Conservation (phyloP, 2,888 invertebrate species). For the Hermaeophaga mercurialis region DNA sequence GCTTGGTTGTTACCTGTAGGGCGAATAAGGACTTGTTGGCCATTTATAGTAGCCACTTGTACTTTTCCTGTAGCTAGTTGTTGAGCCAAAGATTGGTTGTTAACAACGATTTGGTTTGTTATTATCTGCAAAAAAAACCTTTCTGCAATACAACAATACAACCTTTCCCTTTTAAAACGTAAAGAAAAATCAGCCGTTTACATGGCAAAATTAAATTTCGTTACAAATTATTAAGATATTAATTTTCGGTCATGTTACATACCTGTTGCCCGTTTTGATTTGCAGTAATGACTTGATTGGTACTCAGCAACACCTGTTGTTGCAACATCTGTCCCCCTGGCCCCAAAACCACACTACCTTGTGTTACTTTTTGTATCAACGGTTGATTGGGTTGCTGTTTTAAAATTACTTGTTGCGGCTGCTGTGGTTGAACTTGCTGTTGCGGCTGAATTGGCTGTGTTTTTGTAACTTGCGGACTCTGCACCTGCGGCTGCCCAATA, state of each 20-base stretch:
- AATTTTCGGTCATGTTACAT: too few relatives aligned
- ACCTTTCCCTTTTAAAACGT: too few relatives aligned
- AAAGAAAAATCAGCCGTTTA: too few relatives aligned
- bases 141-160: too few relatives aligned
- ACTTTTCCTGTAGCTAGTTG: conserved; percentile 83
- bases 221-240: too few relatives aligned
- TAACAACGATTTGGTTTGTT: conserved; percentile 74
- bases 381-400: conserved; percentile 48
- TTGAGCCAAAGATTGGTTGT: conserved; percentile 77
- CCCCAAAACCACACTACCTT: conserved; percentile 53
- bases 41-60: conserved; percentile 82
- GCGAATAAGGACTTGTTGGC: conserved; percentile 82
- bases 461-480: conserved; percentile 47
- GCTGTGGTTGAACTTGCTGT: conserved; percentile 1
- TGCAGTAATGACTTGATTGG: conserved; percentile 53
- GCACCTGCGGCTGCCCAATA: conserved; percentile 36
- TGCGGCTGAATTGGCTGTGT: conserved; percentile 19
- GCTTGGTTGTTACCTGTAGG: conserved; percentile 79
- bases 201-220: too few relatives aligned
- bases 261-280: conserved; percentile 59
- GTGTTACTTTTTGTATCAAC: conserved; percentile 55
- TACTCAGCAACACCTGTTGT: conserved; percentile 52
- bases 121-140: conserved; percentile 55
- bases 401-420: conserved; percentile 50
- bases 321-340: conserved; percentile 55